Base-by-base conservation (phyloP, 2,888 invertebrate genomes). In the Boloria selene region DNA sequence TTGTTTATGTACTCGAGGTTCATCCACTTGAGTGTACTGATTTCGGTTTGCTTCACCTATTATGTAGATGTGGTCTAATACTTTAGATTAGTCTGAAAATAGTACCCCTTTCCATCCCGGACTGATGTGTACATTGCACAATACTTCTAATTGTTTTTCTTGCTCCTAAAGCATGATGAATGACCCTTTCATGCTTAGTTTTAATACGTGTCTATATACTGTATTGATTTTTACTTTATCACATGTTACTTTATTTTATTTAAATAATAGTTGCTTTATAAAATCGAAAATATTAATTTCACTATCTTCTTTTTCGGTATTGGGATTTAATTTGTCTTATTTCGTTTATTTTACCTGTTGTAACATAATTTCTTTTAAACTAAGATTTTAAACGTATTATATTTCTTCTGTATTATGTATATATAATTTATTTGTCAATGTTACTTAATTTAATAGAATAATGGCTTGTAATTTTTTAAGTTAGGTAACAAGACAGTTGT, bases 131-230 rank as follows among this genome's bases (percentile, higher is more conserved):
- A 75, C 78, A 82, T 84, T 80, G 73, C 73, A 74, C 72, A 72
- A 73, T 74, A 77, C 78, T 78, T 75, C 78, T 74, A 75, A 67
- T 76, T 64, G 72, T 72, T 74, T 75, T 68, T 79, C 69, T 77
- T 76, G 75, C 70, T 80, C 77, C 79, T 74, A 75, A 79, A 83
- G 89, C 87, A 87, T 88, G 87, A 71, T 13, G 55, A 75, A 75
- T 83, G 79, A 82, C 80, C 79, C 77, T 80, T 55, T 71, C 66
- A 74, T 76, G 78, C 72, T 71, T 76, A 74, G 45, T 70, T 58
- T 66, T 56, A 26, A 56, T 44, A 63, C 44, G 13, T 49, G 31
- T 63, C 22, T 13, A 22, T 56, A 56, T 56, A 22, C 7, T 42
- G 10, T 56, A 45, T 16, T 38, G 16, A 26, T 22, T 56, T 44